Conservation (phyloP, 2,797 vertebrate genomes). For the Calcarius lapponicus region DNA sequence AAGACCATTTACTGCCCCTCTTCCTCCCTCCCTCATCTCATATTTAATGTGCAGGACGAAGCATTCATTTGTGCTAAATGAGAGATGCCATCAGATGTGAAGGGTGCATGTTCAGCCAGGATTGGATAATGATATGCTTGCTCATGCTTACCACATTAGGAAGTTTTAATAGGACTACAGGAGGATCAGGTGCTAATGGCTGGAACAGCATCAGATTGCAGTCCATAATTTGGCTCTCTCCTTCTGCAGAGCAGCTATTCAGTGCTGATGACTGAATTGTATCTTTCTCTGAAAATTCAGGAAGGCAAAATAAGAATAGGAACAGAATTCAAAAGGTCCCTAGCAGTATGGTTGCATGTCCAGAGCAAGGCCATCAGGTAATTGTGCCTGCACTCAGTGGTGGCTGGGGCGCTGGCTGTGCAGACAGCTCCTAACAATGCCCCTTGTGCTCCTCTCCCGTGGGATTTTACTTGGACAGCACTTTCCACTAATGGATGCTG, state of each 20-base stretch:
- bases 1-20: not conserved
- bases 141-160: constrained; percentile 42
- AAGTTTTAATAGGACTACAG: constrained; percentile 19
- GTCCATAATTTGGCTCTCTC: not conserved
- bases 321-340: not conserved
- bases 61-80: not conserved
- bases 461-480: not conserved
- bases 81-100: constrained; percentile 50
- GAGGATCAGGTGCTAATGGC: constrained; percentile 42
- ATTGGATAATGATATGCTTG: constrained; percentile 54
- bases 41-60: not conserved
- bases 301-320: not conserved
- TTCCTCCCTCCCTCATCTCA: not conserved
- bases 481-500: constrained; percentile 50
- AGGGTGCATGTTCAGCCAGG: not conserved
- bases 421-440: not conserved
- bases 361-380: not conserved
- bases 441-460: not conserved
- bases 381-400: not conserved
- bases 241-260: not conserved
- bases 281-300: not conserved
- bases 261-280: not conserved
- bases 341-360: not conserved
- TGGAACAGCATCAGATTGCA: constrained; percentile 25
- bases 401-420: not conserved